Evolutionary conservation across 2,888 invertebrate genomes (phyloP), one percentile per base, ranked within the genome.

Genomic region (Ormyrus rosae): DNA sequence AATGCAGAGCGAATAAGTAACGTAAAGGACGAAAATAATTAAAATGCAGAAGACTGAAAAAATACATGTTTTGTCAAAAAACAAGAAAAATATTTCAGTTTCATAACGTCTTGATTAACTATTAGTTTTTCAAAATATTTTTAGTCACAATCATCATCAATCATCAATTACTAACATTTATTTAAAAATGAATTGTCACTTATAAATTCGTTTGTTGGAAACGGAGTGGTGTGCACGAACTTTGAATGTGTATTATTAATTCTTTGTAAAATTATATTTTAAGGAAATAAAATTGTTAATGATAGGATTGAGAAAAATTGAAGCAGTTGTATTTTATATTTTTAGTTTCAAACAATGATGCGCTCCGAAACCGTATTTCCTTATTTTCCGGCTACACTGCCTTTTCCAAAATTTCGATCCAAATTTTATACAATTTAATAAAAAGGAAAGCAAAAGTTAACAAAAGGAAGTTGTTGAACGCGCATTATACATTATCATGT

Each of bases 221-320:
- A 64, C 46, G 19, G 50, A 75, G 48, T 69, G 56, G n/a, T 74
- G 45, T 34, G 34, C 34, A 34, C 46, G 56, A n/a, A 79, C 64
- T 48, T 58, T 48, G 50, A 68, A 80, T 56, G 68, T 46, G 45
- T 79, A 68, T 70, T 72, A 34, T 70, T 72, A 63, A 34, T 34
- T 70, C 61, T 69, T 61, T 75, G 80, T 75, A 80, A n/a, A 60
- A 65, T 70, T 73, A 55, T 70, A 74, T 64, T 65, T 67, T 75
- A 34, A 65, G 70, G 70, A 53, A 69, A 80, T 74, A 74, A 75
- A 80, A 80, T 75, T 34, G 34, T 34, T 34, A 34, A 34, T 34
- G 34, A 34, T 34, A 34, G 34, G 34, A 34, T 34, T 34, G 34
- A 34, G 34, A 34, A 34, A 34, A 34, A 4, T 34, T 4, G 34